Base-by-base conservation (phyloP, 2,797 vertebrate species). In the Tolypeutes matacus region DNA sequence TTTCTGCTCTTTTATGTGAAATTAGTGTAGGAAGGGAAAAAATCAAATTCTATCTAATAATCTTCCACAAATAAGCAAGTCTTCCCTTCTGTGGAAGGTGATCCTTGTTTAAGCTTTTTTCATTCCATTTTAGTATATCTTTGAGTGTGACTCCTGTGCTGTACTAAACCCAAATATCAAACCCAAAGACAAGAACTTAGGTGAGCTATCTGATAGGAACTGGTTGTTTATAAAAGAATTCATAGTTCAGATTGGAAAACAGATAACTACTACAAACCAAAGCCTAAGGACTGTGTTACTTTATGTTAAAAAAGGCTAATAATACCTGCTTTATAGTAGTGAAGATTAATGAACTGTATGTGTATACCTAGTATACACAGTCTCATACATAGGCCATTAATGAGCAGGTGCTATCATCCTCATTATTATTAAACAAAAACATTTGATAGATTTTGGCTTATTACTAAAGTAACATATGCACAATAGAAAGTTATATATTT, bases 401-500 rank as follows among this genome's bases (percentile, higher is more conserved):
- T n/a, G 58, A 89, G 23, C 78, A 18, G 49, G 36, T 86, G 10
- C 3, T 82, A 15, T 73, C 64, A 53, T 58, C 21, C 39, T 39
- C 39, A 67, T 76, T 58, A 31, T 73, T 90, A 90, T 70, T 89
- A 69, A 86, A 51, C 34, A 80, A 75, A 90, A 75, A 70, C 8
- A 77, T 77, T 39, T 69, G 36, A 46, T 78, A 72, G 72, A 65
- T 56, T 93, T 86, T 93, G 88, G 15, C 67, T 76, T 82, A 65
- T 91, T 65, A 56, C 27, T 89, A 13, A 89, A 93, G 20, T 64
- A 95, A 94, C 39, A 56, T 5, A 14, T 53, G 53, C 17, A 53
- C 51, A 56, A 20, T 56, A 81, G 73, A 94, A 95, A 86, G 64
- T 36, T n/a, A 75, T 85, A n/a, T 53, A 56, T 87, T 93, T 91